phyloP scores from a whole-genome alignment of 2,797 vertebrate species.

The Euthynnus affinis region DNA sequence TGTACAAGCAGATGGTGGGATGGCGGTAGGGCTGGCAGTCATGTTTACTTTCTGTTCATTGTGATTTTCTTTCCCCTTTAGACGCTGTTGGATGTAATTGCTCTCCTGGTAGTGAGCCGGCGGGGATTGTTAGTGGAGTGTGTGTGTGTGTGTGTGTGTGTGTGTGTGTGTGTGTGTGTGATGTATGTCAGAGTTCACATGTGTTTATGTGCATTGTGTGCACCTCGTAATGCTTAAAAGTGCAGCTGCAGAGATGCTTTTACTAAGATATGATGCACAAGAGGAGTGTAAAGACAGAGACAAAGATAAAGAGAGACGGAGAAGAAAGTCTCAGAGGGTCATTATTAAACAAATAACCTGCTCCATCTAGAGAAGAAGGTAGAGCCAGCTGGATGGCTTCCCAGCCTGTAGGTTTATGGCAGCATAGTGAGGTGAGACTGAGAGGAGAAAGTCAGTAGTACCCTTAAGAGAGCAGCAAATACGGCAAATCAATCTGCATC shows the following conservation, averaged over 20 bases:
- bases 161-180: not conserved
- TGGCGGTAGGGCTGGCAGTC: constrained; percentile 18
- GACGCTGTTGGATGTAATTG: constrained; percentile 27
- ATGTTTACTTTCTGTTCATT: constrained; percentile 36
- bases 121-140: not conserved
- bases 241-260: constrained; percentile 7
- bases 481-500: constrained; percentile 3
- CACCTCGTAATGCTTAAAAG: not conserved
- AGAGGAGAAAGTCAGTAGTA: constrained; percentile 41
- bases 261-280: not conserved
- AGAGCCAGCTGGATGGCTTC: constrained; percentile 59
- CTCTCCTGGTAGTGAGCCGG: constrained; percentile 26
- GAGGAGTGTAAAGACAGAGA: constrained; percentile 19
- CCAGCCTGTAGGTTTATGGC: constrained; percentile 55
- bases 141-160: not conserved
- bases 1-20: constrained; percentile 28
- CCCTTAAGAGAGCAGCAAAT: constrained; percentile 23
- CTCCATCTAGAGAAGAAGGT: constrained; percentile 11
- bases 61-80: not conserved
- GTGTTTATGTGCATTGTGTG: constrained; percentile 8
- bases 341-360: constrained; percentile 48
- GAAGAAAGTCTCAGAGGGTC: constrained; percentile 43
- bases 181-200: constrained; percentile 14
- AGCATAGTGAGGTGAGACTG: constrained; percentile 32
- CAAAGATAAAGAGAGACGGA: constrained; percentile 30